Conservation (phyloP, 2,113 vertebrate species). For the Helogale parvula region DNA sequence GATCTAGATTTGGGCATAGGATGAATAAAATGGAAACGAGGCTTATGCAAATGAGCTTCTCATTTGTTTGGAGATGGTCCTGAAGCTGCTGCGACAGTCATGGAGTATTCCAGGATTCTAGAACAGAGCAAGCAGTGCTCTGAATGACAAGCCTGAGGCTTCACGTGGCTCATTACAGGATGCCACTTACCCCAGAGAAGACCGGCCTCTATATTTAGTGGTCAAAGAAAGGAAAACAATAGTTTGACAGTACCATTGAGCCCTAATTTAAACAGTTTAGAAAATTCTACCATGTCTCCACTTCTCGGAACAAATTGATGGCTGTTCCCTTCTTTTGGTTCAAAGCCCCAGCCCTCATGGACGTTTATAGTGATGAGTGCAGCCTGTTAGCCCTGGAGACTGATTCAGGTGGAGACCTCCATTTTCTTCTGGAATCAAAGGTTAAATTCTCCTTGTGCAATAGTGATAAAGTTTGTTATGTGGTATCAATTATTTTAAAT, state of each 20-base stretch:
- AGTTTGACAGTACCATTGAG: neutral
- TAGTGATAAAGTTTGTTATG: neutral
- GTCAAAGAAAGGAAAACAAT: conserved; percentile 35
- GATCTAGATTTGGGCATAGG: conserved; percentile 51
- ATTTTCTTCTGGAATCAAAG: neutral
- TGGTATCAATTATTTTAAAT: neutral
- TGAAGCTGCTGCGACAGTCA: neutral
- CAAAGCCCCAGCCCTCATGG: neutral
- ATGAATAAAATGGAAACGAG: conserved; percentile 55
- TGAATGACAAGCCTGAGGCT: conserved; percentile 1
- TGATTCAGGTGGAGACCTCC: neutral
- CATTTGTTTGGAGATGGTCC: neutral
- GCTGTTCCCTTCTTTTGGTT: neutral
- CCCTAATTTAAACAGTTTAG: neutral
- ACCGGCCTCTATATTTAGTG: neutral
- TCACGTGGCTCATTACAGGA: neutral
- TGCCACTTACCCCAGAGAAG: neutral
- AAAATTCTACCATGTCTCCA: neutral
- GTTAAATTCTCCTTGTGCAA: neutral
- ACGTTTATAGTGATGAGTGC: neutral
- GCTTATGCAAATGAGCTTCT: conserved; percentile 11
- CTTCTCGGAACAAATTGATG: neutral
- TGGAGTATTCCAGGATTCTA: neutral
- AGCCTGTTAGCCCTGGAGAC: neutral
- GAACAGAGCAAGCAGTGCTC: neutral